Base-by-base conservation (phyloP, 2,113 vertebrate species). In the Oncorhynchus nerka region DNA sequence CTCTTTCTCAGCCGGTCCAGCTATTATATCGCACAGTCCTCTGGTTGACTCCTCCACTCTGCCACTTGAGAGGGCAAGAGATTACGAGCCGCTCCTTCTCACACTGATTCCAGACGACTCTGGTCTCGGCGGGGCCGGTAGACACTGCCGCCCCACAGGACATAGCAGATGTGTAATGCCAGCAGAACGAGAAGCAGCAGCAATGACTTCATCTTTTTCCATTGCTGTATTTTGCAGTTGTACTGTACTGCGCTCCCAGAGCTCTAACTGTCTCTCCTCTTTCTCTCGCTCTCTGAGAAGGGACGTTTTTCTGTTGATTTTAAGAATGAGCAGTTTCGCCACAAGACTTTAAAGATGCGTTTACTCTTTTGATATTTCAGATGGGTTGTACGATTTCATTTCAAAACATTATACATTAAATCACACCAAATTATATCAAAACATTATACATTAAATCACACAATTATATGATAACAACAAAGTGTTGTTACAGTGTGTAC, bases 201-300 rank as follows among this genome's bases (percentile, higher is more conserved):
- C n/a, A 70, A 88, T 90, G 89, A 91, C 91, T 87, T 91, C 89
- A 89, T 83, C 84, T 92, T 85, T 92, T 88, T 86, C 84, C 86
- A 78, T 73, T 32, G 79, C 74, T 0, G 30, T 30, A 8, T 76
- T 85, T 87, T 86, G 69, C 76, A 83, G 45, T 72, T 48, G 59
- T 45, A 51, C 74, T 68, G 69, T 57, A 15, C 26, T 67, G 24
- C 5, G 12, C 24, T 67, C 65, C 65, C 65, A 32, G 65, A 28
- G 26, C 39, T 45, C 67, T 20, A 68, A 20, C 16, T 82, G 76
- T 26, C 82, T 80, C 78, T 48, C 76, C 6, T 6, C 28, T 45
- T 84, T 86, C 55, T 20, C 39, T 11, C 39, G 84, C 55, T 20
- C 39, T 11, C 39, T 77, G 81, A 82, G 78, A 71, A 62, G 8